These are phyloP conservation scores for Arge pagana DNA, from an alignment of 2,888 invertebrate species.

Conservation along the genomic window DNA sequence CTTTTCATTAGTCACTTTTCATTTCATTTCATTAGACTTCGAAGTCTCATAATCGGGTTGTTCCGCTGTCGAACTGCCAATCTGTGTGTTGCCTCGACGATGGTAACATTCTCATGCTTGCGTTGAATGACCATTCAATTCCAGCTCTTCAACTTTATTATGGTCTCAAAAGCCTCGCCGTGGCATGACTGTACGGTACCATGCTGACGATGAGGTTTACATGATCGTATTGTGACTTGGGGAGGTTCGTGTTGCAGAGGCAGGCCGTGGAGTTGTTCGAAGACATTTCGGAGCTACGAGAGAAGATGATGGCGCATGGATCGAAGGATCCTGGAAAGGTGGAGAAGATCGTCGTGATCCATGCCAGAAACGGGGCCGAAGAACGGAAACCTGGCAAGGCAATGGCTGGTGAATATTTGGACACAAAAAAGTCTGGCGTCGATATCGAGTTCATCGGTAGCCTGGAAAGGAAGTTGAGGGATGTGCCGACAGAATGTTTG, in stretches of 20 bases:
- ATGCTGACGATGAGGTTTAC: too few relatives aligned
- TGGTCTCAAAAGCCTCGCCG: too few relatives aligned
- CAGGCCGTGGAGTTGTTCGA: conserved; percentile 37
- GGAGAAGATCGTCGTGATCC: conserved; percentile 35
- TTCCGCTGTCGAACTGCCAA: too few relatives aligned
- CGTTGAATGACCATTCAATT: too few relatives aligned
- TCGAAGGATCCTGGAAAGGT: conserved; percentile 46
- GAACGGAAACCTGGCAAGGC: not conserved
- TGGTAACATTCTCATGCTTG: too few relatives aligned
- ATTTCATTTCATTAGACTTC: too few relatives aligned
- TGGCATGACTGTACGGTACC: too few relatives aligned
- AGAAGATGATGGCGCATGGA: conserved; percentile 44
- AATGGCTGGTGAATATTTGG: not conserved
- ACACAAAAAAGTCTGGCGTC: conserved; percentile 10
- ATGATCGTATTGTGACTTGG: too few relatives aligned
- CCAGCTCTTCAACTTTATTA: too few relatives aligned
- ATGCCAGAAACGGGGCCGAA: not conserved
- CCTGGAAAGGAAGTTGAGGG: conserved; percentile 34
- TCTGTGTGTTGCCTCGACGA: too few relatives aligned
- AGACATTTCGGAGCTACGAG: conserved; percentile 44
- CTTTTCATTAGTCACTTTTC: too few relatives aligned
- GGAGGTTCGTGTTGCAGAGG: conserved; percentile 41
- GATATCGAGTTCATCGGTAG: conserved; percentile 32
- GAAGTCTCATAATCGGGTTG: too few relatives aligned
- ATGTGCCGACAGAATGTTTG: conserved; percentile 25